phyloP scores from a whole-genome alignment of 2,888 invertebrate species.

The Apomyelois bistriatella region DNA sequence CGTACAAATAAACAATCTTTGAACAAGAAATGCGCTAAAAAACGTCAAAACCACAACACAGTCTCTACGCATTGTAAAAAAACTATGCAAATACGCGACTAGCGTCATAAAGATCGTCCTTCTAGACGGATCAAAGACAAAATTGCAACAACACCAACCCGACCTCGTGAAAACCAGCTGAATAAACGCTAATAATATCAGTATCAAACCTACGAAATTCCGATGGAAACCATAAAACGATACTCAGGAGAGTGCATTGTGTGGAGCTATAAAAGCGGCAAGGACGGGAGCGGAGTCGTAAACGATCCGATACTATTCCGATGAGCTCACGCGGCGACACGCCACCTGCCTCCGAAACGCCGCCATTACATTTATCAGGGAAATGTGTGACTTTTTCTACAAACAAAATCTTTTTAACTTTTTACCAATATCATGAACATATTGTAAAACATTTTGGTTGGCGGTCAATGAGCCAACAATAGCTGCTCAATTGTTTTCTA shows the following conservation, averaged over 20 bases:
- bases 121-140: background rate
- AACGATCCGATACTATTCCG: conserved; percentile 3
- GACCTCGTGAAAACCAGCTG: background rate
- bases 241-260: background rate
- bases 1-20: too few relatives aligned
- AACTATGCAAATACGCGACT: too few relatives aligned
- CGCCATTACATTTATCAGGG: background rate
- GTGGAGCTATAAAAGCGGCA: conserved; percentile 5
- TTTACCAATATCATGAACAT: too few relatives aligned
- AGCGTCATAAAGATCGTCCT: too few relatives aligned
- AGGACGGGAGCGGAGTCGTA: conserved; percentile 2
- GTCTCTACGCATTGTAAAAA: too few relatives aligned
- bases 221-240: background rate
- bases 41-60: too few relatives aligned
- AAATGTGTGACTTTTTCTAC: background rate
- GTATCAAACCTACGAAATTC: conserved; percentile 2
- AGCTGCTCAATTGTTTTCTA: too few relatives aligned
- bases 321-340: conserved; percentile 27
- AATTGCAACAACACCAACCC: background rate
- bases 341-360: background rate
- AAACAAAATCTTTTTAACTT: too few relatives aligned
- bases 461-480: too few relatives aligned
- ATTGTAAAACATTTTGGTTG: too few relatives aligned
- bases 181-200: background rate
- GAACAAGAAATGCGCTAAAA: too few relatives aligned